A percentile compares a stretch with the other conserved stretches of the same genome.
Evolutionary conservation across 2,797 vertebrate species (phyloP).

Genomic region (Cynodonichthys magdalenae): DNA sequence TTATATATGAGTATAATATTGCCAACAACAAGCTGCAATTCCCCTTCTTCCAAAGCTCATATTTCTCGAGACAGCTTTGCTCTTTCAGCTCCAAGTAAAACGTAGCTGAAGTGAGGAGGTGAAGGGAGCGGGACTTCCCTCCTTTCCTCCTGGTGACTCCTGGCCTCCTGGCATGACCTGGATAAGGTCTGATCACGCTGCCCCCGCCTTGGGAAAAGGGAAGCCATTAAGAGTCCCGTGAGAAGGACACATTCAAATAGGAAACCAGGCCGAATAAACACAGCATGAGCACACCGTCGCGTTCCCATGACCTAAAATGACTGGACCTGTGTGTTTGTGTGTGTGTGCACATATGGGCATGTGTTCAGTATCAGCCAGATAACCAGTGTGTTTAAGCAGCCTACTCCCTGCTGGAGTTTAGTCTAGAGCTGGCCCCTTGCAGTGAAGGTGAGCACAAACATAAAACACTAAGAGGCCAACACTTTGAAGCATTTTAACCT

Average conservation of each 20-base stretch:
- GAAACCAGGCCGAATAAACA: slow-evolving; percentile 81
- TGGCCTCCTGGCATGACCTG: slow-evolving; percentile 68
- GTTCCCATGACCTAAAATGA: slow-evolving; percentile 79
- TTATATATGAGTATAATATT: slow-evolving; percentile 14
- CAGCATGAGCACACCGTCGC: slow-evolving; percentile 54
- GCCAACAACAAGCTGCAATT: slow-evolving; percentile 33
- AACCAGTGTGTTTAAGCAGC: slow-evolving; percentile 55
- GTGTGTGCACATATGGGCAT: slow-evolving; percentile 30
- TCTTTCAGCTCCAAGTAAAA: slow-evolving; percentile 46
- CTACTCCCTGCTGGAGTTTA: slow-evolving; percentile 51
- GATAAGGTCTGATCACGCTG: slow-evolving; percentile 62
- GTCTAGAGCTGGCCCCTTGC: slow-evolving; percentile 36
- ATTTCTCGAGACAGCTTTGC: slow-evolving; percentile 27
- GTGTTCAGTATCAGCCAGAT: slow-evolving; percentile 66
- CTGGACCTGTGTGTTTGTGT: slow-evolving; percentile 48
- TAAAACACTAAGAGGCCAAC: not conserved
- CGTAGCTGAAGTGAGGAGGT: slow-evolving; percentile 26
- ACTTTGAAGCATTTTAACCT: not conserved
- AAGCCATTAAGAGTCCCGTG: slow-evolving; percentile 82
- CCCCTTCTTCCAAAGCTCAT: slow-evolving; percentile 16
- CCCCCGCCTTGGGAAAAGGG: slow-evolving; percentile 80
- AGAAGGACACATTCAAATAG: slow-evolving; percentile 80
- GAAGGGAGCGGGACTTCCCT: slow-evolving; percentile 27
- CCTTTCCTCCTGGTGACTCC: slow-evolving; percentile 61
- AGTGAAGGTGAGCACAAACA: not conserved